phyloP scores from a whole-genome alignment of 2,113 vertebrate species.

The Pomatostomus ruficeps region DNA sequence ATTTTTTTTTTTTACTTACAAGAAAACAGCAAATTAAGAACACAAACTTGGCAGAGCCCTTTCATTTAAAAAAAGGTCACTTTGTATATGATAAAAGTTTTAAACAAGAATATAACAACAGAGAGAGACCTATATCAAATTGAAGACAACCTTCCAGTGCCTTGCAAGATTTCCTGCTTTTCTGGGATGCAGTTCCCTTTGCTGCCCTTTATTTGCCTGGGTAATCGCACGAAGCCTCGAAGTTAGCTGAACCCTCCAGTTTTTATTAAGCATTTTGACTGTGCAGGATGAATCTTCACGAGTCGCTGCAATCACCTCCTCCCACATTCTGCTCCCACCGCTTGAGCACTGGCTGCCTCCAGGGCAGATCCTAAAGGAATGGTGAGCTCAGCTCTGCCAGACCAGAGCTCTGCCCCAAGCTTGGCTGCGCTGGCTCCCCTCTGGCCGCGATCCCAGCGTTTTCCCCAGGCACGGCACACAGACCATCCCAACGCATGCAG shows the following conservation, averaged over 20 bases:
- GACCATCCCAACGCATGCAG: fast-evolving
- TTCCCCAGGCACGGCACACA: neutral
- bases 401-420: fast-evolving
- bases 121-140: neutral
- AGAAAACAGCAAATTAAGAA: neutral
- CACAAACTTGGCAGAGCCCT: neutral
- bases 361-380: neutral
- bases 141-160: neutral
- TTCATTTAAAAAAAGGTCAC: neutral
- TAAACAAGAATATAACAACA: neutral
- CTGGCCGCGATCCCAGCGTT: fast-evolving
- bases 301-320: neutral
- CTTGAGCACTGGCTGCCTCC: neutral
- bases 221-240: neutral
- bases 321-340: neutral
- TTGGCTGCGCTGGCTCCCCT: neutral
- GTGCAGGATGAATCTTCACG: neutral
- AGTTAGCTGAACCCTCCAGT: neutral
- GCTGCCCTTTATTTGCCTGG: neutral
- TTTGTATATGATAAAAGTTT: neutral
- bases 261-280: neutral
- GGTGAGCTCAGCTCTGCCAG: neutral
- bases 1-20: neutral
- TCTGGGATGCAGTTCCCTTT: neutral
- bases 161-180: neutral